Evolutionary conservation across 2,797 vertebrate genomes (phyloP).

Genomic region (Leuciscus waleckii): DNA sequence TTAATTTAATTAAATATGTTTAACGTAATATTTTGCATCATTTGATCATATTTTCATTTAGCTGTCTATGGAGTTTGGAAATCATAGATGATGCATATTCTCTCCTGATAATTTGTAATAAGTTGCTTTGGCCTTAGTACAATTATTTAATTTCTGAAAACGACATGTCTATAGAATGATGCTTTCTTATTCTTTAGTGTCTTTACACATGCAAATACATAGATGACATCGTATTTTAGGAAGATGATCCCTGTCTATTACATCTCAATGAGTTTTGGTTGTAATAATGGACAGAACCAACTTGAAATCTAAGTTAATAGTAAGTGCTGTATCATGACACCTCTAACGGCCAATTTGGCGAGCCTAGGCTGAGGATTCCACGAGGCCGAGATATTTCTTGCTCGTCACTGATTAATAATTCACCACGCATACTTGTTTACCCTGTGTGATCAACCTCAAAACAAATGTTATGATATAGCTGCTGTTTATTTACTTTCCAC

Average conservation of each 20-base stretch:
- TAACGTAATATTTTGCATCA: background rate
- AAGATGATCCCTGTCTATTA: background rate
- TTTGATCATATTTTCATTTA: background rate
- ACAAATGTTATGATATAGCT: constrained; percentile 68
- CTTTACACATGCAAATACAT: background rate
- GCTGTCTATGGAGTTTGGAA: background rate
- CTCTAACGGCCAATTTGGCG: constrained; percentile 45
- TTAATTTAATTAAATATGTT: background rate
- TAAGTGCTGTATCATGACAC: background rate
- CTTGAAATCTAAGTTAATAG: background rate
- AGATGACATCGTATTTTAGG: background rate
- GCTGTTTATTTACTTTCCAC: constrained; percentile 73
- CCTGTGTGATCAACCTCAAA: constrained; percentile 70
- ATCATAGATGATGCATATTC: background rate
- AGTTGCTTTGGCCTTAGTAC: background rate
- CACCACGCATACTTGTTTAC: constrained; percentile 74
- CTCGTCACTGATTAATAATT: constrained; percentile 76
- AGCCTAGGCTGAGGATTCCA: constrained; percentile 67
- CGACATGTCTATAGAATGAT: background rate
- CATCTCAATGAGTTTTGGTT: background rate
- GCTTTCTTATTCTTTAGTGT: background rate
- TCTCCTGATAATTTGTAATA: background rate
- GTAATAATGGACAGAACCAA: background rate
- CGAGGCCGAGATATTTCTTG: constrained; percentile 64
- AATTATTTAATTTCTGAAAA: background rate